phyloP scores from a whole-genome alignment of 2,113 vertebrate genomes.

The Serilophus lunatus region DNA sequence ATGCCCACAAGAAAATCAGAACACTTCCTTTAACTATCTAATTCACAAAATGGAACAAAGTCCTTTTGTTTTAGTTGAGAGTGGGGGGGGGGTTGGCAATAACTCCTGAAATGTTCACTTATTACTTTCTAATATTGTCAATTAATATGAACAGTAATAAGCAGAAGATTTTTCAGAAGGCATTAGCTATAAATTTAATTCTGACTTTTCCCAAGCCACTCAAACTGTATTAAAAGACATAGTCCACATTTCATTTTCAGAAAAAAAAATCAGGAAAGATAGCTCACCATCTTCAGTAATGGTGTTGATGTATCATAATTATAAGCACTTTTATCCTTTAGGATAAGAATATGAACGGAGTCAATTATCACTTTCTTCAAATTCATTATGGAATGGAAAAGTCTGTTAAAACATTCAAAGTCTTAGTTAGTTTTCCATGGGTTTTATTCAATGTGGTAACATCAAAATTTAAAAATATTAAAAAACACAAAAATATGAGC shows the following conservation, averaged over 20 bases:
- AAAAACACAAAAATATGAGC: not conserved
- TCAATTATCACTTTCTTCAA: conserved; percentile 84
- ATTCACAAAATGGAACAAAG: not conserved
- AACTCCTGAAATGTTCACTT: not conserved
- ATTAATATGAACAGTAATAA: not conserved
- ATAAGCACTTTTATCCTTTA: conserved; percentile 82
- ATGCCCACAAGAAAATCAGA: not conserved
- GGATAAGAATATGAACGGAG: conserved; percentile 84
- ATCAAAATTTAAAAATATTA: not conserved
- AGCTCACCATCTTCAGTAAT: conserved; percentile 85
- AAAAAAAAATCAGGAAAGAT: not conserved
- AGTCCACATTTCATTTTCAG: not conserved
- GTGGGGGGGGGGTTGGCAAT: not conserved
- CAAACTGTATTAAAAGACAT: not conserved
- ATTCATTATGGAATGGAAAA: conserved; percentile 84
- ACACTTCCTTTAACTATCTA: not conserved
- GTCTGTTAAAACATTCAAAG: conserved; percentile 68
- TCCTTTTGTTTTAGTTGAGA: not conserved
- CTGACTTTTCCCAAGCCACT: not conserved
- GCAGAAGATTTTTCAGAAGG: not conserved
- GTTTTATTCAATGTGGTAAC: not conserved
- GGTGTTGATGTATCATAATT: conserved; percentile 71
- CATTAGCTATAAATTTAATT: not conserved
- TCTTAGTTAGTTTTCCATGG: not conserved
- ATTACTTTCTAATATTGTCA: not conserved